Evolutionary conservation across 2,888 invertebrate genomes (phyloP), one percentile per base, ranked within the genome.

Genomic region (Harpagoxenus sublaevis): DNA sequence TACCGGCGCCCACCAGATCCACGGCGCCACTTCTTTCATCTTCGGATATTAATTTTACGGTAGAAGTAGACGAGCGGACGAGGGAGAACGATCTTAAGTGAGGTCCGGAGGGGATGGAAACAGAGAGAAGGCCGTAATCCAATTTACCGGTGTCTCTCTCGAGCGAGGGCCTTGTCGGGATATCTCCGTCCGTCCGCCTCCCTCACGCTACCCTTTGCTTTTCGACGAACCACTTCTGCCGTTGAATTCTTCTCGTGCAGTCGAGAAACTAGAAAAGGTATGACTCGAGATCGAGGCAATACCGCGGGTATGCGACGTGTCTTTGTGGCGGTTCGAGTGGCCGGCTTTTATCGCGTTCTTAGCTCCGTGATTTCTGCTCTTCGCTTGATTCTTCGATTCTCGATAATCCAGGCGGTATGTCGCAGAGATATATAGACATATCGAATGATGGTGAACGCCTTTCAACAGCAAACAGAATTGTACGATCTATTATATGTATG

Each of bases 31-130:
- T 92, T 91, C 92, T 92, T 92, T 92, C 92, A 92, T 92, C 92
- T 92, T 92, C 90, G 92, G 92, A 92, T 93, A 92, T 92, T 93
- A 93, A 92, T 92, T 93, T 92, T 90, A 90, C 87, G 87, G 88
- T 83, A 84, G 86, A 86, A 88, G 83, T 83, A 87, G 86, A 87
- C 84, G 84, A 83, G 62, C 79, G 78, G 82, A 84, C 48, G 73
- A 71, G 81, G 81, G 62, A 77, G 83, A 82, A 79, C 63, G 79
- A 66, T 77, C 65, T 75, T 53, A 51, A 70, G 71, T 53, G 68
- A 71, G 42, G 51, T 63, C 35, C 62, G 71, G 70, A 74, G 83
- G 62, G 70, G 77, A 75, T 62, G 77, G 73, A 86, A 87, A 88
- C 88, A 87, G 89, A 91, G 89, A 88, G 89, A 87, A 89, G 88